Base-by-base conservation (phyloP, 2,888 invertebrate species). In the Leptogaster cylindrica region DNA sequence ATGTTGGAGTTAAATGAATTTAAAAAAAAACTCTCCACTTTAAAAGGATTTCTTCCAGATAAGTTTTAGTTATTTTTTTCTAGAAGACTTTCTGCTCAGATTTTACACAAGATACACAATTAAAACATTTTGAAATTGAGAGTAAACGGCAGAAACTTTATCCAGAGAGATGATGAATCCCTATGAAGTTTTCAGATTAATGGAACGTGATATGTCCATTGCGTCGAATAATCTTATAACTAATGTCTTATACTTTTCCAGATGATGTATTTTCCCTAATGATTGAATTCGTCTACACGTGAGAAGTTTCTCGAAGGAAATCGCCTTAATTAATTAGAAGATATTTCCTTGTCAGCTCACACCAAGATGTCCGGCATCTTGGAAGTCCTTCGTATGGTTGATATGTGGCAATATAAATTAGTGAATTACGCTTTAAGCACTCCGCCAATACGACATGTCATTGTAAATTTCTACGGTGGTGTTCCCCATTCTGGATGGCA, bases 281-380 rank as follows among this genome's bases (percentile, higher is more conserved):
- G 61, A 61, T 61, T 61, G 28, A 41, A 28, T 61, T 39, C 28
- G 16, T 41, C 25, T 61, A 61, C 41, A 61, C 36, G 39, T 41
- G 41, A 41, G 41, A 41, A 61, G 61, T 55, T 55, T 33, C 55
- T 1, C n/a, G n/a, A 36, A 23, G 61, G 14, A 61, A 61, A 41
- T 61, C 61, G 61, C 41, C 61, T 61, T 61, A 61, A 61, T 61
- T 61, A 61, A 61, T 61, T 61, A 61, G 61, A 61, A 61, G 41
- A 7, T 61, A n/a, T 23, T 61, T 25, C 61, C 41, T 41, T 61
- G 36, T 41, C 16, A 41, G 16, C 28, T 39, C 39, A 23, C 41
- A 23, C 28, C 41, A 25, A 18, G 44, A 20, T 61, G 27, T 61
- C 41, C 18, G 27, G 41, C 16, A 12, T 61, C 39, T 41, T 27